phyloP scores from a whole-genome alignment of 2,888 invertebrate genomes.

The Lasioglossum leucozonium region DNA sequence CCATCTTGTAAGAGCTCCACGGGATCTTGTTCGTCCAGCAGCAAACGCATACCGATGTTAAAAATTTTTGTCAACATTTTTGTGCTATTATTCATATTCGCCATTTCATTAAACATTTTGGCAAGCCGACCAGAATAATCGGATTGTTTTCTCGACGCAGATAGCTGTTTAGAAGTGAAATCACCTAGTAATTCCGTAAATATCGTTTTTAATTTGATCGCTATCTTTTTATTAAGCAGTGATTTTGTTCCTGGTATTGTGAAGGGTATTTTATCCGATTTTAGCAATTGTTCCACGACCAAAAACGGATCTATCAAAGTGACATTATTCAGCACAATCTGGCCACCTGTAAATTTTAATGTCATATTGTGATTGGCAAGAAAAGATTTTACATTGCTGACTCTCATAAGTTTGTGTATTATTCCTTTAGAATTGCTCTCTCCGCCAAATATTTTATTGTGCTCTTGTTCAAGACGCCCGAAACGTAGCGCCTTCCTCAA shows the following conservation, averaged over 20 bases:
- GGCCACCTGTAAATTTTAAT: not conserved
- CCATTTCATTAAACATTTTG: slow-evolving; percentile 24
- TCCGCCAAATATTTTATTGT: not conserved
- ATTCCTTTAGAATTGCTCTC: not conserved
- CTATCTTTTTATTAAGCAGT: too few species aligned
- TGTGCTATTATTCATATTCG: not conserved
- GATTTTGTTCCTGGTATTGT: not conserved
- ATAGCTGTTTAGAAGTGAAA: not conserved
- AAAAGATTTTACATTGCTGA: slow-evolving; percentile 9
- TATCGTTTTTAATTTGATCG: not conserved
- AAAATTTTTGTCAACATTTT: slow-evolving; percentile 21
- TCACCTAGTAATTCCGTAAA: not conserved
- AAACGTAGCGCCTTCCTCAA: slow-evolving; percentile 69
- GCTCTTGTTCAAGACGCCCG: slow-evolving; percentile 66
- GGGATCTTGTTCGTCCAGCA: not conserved
- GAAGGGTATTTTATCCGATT: not conserved
- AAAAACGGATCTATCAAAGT: slow-evolving; percentile 23
- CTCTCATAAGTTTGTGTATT: not conserved
- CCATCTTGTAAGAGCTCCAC: not conserved
- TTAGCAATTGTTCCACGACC: not conserved
- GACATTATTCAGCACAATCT: slow-evolving; percentile 4
- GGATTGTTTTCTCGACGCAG: not conserved
- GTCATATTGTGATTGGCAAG: not conserved
- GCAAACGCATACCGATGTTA: not conserved
- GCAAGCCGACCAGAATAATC: not conserved